A percentile compares a stretch with the other conserved stretches of the same genome.
phyloP scores from a whole-genome alignment of 2,113 vertebrate species.

The Odocoileus hemionus region DNA sequence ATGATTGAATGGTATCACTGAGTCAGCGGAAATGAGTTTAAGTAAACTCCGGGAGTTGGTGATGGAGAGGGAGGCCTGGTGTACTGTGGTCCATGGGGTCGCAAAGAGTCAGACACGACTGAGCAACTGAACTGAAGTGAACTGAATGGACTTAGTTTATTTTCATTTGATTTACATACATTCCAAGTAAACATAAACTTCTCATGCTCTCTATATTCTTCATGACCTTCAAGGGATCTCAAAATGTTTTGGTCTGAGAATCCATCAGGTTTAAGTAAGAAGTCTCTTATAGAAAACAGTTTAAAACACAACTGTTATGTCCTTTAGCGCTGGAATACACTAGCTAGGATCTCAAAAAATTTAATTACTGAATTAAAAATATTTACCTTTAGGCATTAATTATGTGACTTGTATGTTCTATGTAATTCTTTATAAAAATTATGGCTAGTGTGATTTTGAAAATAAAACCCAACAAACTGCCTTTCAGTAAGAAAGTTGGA shows the following conservation, averaged over 20 bases:
- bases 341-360: neutral
- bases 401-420: neutral
- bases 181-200: neutral
- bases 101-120: neutral
- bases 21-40: neutral
- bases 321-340: neutral
- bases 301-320: neutral
- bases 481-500: neutral
- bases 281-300: neutral
- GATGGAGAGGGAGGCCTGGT: no score
- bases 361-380: neutral
- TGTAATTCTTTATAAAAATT: neutral
- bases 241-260: neutral
- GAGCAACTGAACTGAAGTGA: neutral
- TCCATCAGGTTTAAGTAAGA: neutral
- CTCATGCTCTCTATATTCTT: neutral
- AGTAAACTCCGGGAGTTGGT: neutral
- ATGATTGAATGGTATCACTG: neutral
- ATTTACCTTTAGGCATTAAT: neutral
- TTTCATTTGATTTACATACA: neutral
- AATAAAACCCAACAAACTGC: neutral
- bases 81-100: fast-evolving
- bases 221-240: neutral
- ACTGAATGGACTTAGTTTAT: neutral
- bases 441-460: neutral